These are phyloP conservation scores for Corythaeola cristata DNA, from an alignment of 2,113 vertebrate genomes.

Conservation along the genomic window DNA sequence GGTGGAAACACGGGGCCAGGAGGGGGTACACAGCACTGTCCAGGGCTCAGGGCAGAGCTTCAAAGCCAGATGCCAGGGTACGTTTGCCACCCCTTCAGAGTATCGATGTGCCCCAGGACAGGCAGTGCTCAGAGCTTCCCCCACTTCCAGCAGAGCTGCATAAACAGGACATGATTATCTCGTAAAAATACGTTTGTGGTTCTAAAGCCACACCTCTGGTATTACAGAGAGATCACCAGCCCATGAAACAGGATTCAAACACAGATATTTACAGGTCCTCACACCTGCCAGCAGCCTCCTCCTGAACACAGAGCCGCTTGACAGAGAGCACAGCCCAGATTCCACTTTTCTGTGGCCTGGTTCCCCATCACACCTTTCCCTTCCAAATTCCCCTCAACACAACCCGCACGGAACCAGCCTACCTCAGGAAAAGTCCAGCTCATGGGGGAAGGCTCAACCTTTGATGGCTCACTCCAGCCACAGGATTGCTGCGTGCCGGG, in stretches of 20 bases:
- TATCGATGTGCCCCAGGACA: not conserved
- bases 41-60: not conserved
- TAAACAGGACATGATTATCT: not conserved
- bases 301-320: not conserved
- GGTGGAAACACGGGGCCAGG: fast-evolving
- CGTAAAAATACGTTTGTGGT: not conserved
- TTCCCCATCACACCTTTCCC: not conserved
- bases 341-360: not conserved
- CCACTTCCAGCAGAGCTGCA: not conserved
- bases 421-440: not conserved
- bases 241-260: not conserved
- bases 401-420: fast-evolving
- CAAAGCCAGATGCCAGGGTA: not conserved
- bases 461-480: not conserved
- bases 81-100: not conserved
- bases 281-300: not conserved
- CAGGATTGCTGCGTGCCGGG: fast-evolving
- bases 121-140: not conserved
- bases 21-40: not conserved
- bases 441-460: not conserved
- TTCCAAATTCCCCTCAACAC: not conserved
- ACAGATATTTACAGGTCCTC: not conserved
- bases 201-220: not conserved
- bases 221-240: not conserved
- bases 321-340: not conserved